Percentiles rank a stretch among this genome's conserved stretches.
phyloP scores from a whole-genome alignment of 1,140 invertebrate species.

The Homalodisca vitripennis region DNA sequence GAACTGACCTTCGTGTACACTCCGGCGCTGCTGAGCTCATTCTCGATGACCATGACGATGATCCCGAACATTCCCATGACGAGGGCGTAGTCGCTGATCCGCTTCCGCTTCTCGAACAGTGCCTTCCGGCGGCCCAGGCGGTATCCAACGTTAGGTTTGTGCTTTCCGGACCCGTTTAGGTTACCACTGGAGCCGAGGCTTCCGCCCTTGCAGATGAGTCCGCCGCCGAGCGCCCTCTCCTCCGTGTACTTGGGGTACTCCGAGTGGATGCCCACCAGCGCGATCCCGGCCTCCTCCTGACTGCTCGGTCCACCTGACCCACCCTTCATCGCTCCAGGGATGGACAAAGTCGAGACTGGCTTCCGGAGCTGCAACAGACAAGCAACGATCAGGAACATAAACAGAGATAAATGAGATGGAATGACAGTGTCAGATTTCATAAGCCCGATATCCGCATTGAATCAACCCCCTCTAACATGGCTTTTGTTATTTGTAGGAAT shows the following conservation, averaged over 20 bases:
- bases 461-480: too few relatives aligned
- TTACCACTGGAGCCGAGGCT: slow-evolving; percentile 40
- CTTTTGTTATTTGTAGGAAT: too few relatives aligned
- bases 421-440: too few relatives aligned
- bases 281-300: slow-evolving; percentile 73
- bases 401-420: too few relatives aligned
- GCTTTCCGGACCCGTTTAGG: slow-evolving; percentile 63
- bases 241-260: slow-evolving; percentile 83
- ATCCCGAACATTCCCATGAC: slow-evolving; percentile 99
- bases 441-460: too few relatives aligned
- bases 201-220: slow-evolving; percentile 40
- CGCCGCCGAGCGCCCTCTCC: slow-evolving; percentile 66
- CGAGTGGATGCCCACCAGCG: slow-evolving; percentile 78
- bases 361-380: slow-evolving; percentile 82
- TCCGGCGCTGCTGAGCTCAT: slow-evolving; percentile 93
- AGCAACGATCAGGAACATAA: too few relatives aligned
- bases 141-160: slow-evolving; percentile 97
- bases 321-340: slow-evolving; percentile 89
- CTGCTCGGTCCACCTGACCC: slow-evolving; percentile 60
- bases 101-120: slow-evolving; percentile 95
- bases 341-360: slow-evolving; percentile 91
- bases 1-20: slow-evolving; percentile 95
- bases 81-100: slow-evolving; percentile 96
- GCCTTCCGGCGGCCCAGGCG: slow-evolving; percentile 93
- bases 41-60: slow-evolving; percentile 98